Conservation (phyloP, 2,888 invertebrate genomes). For the Leptogaster cylindrica region DNA sequence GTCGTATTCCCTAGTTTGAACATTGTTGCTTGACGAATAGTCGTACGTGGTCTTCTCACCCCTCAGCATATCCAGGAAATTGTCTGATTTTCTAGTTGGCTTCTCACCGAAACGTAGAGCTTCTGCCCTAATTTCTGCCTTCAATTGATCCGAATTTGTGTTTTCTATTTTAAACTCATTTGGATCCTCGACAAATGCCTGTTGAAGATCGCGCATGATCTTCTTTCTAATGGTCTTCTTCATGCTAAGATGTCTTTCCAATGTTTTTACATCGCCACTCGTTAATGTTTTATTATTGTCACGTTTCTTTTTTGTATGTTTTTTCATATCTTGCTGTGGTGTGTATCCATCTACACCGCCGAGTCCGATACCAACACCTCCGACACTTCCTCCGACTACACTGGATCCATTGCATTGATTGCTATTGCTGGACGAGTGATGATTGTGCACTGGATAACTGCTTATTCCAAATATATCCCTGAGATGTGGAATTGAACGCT, state of each 20-base stretch:
- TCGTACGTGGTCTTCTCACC: constrained; percentile 60
- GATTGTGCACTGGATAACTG: constrained; percentile 63
- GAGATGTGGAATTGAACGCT: constrained; percentile 77
- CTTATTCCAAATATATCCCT: constrained; percentile 75
- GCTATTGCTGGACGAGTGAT: constrained; percentile 50
- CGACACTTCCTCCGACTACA: constrained; percentile 11
- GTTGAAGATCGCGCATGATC: constrained; percentile 82
- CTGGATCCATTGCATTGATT: constrained; percentile 38
- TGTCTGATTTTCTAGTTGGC: constrained; percentile 63
- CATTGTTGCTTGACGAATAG: constrained; percentile 48
- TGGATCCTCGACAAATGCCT: constrained; percentile 75
- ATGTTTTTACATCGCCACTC: constrained; percentile 74
- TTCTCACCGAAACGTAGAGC: constrained; percentile 69
- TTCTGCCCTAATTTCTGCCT: constrained; percentile 72
- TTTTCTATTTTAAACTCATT: constrained; percentile 75
- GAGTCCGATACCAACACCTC: neutral
- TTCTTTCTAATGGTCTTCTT: constrained; percentile 86
- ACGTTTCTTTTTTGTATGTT: constrained; percentile 65
- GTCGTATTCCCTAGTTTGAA: constrained; percentile 63
- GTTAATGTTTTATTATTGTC: constrained; percentile 73
- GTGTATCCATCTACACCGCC: constrained; percentile 46
- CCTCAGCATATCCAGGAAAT: constrained; percentile 72
- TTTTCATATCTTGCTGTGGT: constrained; percentile 63
- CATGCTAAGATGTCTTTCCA: constrained; percentile 84
- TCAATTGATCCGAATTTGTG: constrained; percentile 71